These are phyloP conservation scores for Acanthisitta chloris DNA, from an alignment of 2,113 vertebrate genomes.

Conservation along the genomic window DNA sequence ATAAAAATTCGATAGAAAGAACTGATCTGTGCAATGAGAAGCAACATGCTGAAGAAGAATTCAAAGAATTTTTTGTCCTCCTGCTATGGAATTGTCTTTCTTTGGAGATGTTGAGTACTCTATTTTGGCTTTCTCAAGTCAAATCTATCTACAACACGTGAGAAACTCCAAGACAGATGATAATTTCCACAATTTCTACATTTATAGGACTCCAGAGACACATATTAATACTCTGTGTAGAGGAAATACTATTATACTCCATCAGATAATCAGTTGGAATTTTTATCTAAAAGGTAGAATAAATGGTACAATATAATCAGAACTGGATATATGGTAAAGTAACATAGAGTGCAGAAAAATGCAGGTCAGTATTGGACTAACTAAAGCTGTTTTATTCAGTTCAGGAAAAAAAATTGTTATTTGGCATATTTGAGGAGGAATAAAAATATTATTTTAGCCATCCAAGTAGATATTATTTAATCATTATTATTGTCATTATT, in stretches of 20 bases:
- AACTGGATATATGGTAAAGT: background rate
- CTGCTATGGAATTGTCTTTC: background rate
- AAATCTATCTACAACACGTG: background rate
- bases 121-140: background rate
- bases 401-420: background rate
- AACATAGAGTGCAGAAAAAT: background rate
- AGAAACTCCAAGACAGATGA: background rate
- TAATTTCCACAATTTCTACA: background rate
- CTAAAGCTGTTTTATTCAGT: background rate
- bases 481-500: background rate
- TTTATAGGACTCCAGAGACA: background rate
- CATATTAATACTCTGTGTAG: background rate
- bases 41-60: background rate
- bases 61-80: background rate
- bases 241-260: background rate
- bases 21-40: background rate
- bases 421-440: background rate
- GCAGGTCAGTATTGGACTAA: background rate
- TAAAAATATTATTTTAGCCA: background rate
- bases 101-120: background rate
- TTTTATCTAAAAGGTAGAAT: background rate
- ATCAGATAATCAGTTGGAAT: background rate
- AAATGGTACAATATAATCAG: background rate
- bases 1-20: background rate
- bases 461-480: background rate